Base-by-base conservation (phyloP, 2,113 vertebrate genomes). In the Thermophis baileyi region DNA sequence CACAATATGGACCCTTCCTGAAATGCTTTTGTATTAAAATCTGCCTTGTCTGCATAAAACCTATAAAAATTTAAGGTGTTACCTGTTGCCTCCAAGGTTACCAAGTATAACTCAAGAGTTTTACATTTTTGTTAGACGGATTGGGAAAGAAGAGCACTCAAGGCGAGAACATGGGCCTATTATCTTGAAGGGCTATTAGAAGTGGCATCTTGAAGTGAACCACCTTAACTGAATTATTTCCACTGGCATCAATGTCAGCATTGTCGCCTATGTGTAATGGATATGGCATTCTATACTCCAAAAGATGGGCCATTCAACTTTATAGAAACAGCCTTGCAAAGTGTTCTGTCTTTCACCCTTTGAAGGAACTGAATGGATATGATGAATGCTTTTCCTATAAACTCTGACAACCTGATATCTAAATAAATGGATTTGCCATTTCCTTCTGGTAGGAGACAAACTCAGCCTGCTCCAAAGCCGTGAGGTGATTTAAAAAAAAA, bases 81-180 rank as follows among this genome's bases (percentile, higher is more conserved):
- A 11, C 94, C 85, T 91, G 92, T 40, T 95, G 94, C 92, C 91
- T 57, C 94, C 27, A 1, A 3, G 89, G 88, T 88, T 93, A 50
- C 91, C 0, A 0, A 85, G 8, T 12, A 86, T 93, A 92, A 87
- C 60, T 90, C 88, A 60, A 35, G 30, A 51, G 74, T 35, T 74
- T 89, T 91, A 46, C 93, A 90, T 9, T 0, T 25, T 1, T 53
- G 86, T 89, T 85, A 89, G 53, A 93, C 51, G 50, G 0, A 0
- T 3, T 46, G 22, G 46, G 50, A 46, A 35, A 5, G 0, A 87
- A 81, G 47, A 12, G 88, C 88, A 90, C 1, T 51, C 89, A 87
- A 69, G 89, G 87, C 8, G 18, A 46, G 54, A 90, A 88, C 87
- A 90, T 57, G 88, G 91, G 46, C 40, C 50, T 50, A 53, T 27